These are phyloP conservation scores for Drosophila acutilabella DNA, from an alignment of 2,888 invertebrate genomes.

Conservation along the genomic window DNA sequence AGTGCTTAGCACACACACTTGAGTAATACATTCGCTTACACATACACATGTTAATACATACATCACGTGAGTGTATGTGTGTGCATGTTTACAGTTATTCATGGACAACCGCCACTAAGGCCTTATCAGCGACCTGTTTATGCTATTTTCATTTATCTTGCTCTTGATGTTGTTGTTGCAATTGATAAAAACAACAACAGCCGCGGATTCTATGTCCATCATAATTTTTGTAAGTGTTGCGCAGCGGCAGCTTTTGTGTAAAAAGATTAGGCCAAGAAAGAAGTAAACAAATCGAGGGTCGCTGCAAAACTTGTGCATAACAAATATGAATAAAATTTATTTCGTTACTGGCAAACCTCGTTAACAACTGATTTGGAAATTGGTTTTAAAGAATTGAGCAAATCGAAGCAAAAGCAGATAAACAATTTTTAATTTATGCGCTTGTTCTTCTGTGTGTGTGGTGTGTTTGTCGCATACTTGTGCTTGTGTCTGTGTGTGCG, in stretches of 20 bases:
- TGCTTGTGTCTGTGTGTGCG: background rate
- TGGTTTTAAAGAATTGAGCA: constrained; percentile 22
- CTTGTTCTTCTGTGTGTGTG: background rate
- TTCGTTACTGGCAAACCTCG: constrained; percentile 21
- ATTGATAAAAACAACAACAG: constrained; percentile 42
- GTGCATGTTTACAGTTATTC: constrained; percentile 30
- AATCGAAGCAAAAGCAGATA: constrained; percentile 29
- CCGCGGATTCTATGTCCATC: constrained; percentile 30
- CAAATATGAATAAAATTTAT: background rate
- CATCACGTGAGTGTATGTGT: background rate
- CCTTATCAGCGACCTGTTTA: constrained; percentile 56
- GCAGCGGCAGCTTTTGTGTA: constrained; percentile 36
- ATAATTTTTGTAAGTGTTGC: constrained; percentile 45
- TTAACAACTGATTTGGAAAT: constrained; percentile 21
- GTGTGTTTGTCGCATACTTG: background rate
- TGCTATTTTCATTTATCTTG: constrained; percentile 44
- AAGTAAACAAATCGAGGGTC: constrained; percentile 28
- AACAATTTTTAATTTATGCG: constrained; percentile 49
- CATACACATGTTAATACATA: constrained; percentile 1
- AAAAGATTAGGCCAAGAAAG: constrained; percentile 47
- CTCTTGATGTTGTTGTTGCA: constrained; percentile 34
- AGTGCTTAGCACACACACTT: background rate
- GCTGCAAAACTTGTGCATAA: background rate
- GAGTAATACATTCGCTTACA: background rate
- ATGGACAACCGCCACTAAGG: constrained; percentile 37